Conservation (phyloP, 2,113 vertebrate species). For the Pseudorectes ferrugineus region DNA sequence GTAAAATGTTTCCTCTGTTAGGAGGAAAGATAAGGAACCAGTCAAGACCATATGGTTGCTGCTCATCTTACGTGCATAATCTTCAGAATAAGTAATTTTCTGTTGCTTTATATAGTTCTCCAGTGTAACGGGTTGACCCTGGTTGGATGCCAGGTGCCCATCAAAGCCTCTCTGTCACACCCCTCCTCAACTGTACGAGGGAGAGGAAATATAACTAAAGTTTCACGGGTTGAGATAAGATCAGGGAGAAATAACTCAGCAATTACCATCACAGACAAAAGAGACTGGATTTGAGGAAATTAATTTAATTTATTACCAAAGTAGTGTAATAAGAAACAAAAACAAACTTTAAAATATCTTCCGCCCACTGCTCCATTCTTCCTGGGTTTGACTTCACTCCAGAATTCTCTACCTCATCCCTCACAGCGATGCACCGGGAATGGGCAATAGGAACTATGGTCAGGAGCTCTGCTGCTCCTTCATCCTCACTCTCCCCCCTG, state of each 20-base stretch:
- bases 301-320: not conserved
- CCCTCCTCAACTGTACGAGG: rapidly evolving
- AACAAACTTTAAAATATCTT: not conserved
- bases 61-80: not conserved
- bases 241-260: not conserved
- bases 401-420: not conserved
- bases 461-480: not conserved
- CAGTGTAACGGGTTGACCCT: not conserved
- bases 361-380: not conserved
- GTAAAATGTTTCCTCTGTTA: not conserved
- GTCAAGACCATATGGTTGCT: not conserved
- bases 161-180: not conserved
- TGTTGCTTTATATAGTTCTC: not conserved
- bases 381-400: not conserved
- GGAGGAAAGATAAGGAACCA: not conserved
- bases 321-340: not conserved
- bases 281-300: rapidly evolving
- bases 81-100: not conserved
- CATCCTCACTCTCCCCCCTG: rapidly evolving
- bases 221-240: not conserved
- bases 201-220: not conserved
- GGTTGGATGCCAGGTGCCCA: not conserved
- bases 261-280: not conserved
- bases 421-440: rapidly evolving
- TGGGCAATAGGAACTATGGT: not conserved